These are phyloP conservation scores for Lagodon rhomboides DNA, from an alignment of 2,797 vertebrate species.

Conservation along the genomic window DNA sequence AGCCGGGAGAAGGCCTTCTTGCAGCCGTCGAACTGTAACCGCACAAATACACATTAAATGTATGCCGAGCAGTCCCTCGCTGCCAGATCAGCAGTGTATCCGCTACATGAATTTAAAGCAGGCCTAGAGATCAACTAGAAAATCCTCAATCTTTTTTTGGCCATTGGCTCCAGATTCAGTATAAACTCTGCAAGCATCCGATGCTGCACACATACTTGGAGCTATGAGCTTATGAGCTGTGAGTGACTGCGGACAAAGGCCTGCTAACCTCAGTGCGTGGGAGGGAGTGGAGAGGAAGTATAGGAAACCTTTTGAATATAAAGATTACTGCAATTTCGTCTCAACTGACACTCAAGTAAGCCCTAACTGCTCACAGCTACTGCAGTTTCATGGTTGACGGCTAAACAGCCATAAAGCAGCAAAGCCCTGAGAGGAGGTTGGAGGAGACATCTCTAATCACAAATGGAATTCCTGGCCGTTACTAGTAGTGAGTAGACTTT, in stretches of 20 bases:
- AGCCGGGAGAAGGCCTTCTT: constrained; percentile 97
- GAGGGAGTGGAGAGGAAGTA: constrained; percentile 31
- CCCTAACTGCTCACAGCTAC: constrained; percentile 1
- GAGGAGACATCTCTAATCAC: not conserved
- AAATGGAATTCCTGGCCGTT: not conserved
- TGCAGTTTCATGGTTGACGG: not conserved
- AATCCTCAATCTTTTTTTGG: not conserved
- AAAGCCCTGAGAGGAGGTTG: not conserved
- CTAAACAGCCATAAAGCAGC: not conserved
- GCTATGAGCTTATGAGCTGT: constrained; percentile 26
- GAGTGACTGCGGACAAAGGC: constrained; percentile 38
- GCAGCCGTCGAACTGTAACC: constrained; percentile 94
- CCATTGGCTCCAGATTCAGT: not conserved
- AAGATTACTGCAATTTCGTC: constrained; percentile 36
- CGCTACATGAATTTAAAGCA: constrained; percentile 7
- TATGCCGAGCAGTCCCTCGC: not conserved
- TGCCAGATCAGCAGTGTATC: not conserved
- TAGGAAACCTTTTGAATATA: constrained; percentile 27
- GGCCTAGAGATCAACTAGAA: not conserved
- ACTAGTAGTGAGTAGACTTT: not conserved
- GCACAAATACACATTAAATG: constrained; percentile 17
- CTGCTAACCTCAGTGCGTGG: constrained; percentile 49
- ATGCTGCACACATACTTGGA: not conserved
- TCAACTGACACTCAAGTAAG: constrained; percentile 23
- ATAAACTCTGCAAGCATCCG: not conserved